These are phyloP conservation scores for Melanotaenia boesemani DNA, from an alignment of 2,797 vertebrate species.

Conservation along the genomic window DNA sequence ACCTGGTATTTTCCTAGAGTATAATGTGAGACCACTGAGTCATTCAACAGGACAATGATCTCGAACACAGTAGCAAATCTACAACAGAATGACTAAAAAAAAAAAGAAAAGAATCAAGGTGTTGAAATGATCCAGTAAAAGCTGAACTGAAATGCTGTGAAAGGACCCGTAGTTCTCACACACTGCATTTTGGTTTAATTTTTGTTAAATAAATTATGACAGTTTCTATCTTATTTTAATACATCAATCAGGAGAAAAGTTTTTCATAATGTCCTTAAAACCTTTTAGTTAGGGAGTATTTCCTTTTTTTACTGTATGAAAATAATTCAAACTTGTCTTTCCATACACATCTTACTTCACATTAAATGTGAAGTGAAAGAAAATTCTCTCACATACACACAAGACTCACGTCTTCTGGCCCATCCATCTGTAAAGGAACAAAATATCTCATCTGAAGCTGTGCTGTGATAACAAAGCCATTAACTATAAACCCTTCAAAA, in stretches of 20 bases:
- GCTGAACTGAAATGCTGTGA: background rate
- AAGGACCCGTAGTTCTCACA: background rate
- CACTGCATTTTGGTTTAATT: background rate
- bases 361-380: conserved; percentile 19
- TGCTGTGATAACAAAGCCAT: conserved; percentile 36
- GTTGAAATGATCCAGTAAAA: background rate
- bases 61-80: background rate
- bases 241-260: background rate
- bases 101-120: background rate
- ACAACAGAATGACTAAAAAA: background rate
- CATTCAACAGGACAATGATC: background rate
- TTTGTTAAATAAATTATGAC: too few relatives aligned
- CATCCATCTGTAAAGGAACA: conserved; percentile 29
- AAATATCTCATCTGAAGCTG: conserved; percentile 30
- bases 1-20: background rate
- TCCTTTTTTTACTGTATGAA: background rate
- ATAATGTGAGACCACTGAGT: background rate
- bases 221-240: background rate
- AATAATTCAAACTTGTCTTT: background rate
- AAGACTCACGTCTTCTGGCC: background rate
- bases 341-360: background rate
- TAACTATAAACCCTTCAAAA: conserved; percentile 43
- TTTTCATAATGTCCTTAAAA: background rate
- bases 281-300: background rate
- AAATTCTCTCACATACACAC: conserved; percentile 6